These are phyloP conservation scores for Sphaeramia orbicularis DNA, from an alignment of 2,797 vertebrate genomes.

Conservation along the genomic window DNA sequence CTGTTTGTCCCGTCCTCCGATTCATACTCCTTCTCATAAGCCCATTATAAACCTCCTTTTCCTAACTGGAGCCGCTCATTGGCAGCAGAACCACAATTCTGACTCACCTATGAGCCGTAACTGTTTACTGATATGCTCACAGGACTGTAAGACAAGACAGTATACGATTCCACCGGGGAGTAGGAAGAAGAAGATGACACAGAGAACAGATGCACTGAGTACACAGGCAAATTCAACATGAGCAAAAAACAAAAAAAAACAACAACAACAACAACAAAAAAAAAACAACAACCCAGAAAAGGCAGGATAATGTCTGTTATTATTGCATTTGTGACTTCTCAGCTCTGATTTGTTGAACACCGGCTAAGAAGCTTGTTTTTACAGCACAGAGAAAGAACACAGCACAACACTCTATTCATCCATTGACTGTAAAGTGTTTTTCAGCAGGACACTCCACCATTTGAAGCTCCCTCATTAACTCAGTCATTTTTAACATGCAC, in stretches of 20 bases:
- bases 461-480: conserved; percentile 22
- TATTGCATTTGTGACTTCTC: conserved; percentile 35
- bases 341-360: conserved; percentile 19
- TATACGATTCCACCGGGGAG: conserved; percentile 23
- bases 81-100: conserved; percentile 41
- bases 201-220: not conserved
- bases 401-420: conserved; percentile 16
- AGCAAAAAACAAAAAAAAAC: conserved; percentile 8
- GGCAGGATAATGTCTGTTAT: conserved; percentile 10
- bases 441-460: conserved; percentile 25
- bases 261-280: not conserved
- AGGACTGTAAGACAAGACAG: conserved; percentile 31
- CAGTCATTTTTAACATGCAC: conserved; percentile 30
- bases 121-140: conserved; percentile 47
- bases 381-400: conserved; percentile 19
- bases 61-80: conserved; percentile 40
- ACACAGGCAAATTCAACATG: conserved; percentile 21
- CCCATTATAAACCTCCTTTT: conserved; percentile 53
- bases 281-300: conserved; percentile 1
- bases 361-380: conserved; percentile 33
- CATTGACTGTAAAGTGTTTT: conserved; percentile 30
- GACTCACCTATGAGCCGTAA: conserved; percentile 63
- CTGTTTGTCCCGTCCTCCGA: conserved; percentile 53
- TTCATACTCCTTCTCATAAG: conserved; percentile 60
- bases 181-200: not conserved